A percentile compares a stretch with the other conserved stretches of the same genome.
Conservation (phyloP, 2,888 invertebrate species). For the Argyra leucocephala region DNA sequence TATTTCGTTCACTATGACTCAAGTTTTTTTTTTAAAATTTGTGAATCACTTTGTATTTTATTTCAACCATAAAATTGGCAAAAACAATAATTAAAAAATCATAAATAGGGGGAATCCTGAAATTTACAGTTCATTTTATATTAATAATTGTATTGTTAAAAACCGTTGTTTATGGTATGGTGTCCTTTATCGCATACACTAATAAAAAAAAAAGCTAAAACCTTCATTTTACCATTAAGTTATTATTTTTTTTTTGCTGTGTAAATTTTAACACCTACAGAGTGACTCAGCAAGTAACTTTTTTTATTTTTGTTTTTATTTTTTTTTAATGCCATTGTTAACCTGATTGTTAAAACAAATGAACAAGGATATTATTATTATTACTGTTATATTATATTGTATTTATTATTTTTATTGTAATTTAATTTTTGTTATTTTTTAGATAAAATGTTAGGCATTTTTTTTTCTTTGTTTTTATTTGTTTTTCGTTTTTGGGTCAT, state of each 20-base stretch:
- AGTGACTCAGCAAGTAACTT: background rate
- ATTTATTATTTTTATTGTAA: background rate
- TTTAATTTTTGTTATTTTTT: background rate
- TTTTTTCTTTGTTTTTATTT: background rate
- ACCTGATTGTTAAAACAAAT: background rate
- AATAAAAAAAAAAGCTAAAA: too few species aligned
- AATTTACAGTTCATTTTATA: too few species aligned
- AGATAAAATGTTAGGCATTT: too few species aligned
- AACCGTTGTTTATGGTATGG: too few species aligned
- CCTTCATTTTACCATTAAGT: background rate
- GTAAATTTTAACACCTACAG: background rate
- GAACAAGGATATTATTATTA: background rate
- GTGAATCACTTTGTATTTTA: too few species aligned
- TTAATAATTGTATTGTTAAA: too few species aligned
- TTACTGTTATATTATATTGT: background rate
- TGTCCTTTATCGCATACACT: too few species aligned
- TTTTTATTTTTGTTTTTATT: background rate
- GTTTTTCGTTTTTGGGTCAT: background rate
- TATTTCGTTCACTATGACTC: too few species aligned
- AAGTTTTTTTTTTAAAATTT: too few species aligned
- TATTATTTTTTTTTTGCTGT: background rate
- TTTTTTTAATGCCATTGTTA: background rate
- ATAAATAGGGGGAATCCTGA: too few species aligned
- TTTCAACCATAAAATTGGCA: too few species aligned
- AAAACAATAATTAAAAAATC: too few species aligned